Evolutionary conservation across 2,888 invertebrate species (phyloP), one percentile per base, ranked within the genome.

Genomic region (Amphipyra tragopoginis): DNA sequence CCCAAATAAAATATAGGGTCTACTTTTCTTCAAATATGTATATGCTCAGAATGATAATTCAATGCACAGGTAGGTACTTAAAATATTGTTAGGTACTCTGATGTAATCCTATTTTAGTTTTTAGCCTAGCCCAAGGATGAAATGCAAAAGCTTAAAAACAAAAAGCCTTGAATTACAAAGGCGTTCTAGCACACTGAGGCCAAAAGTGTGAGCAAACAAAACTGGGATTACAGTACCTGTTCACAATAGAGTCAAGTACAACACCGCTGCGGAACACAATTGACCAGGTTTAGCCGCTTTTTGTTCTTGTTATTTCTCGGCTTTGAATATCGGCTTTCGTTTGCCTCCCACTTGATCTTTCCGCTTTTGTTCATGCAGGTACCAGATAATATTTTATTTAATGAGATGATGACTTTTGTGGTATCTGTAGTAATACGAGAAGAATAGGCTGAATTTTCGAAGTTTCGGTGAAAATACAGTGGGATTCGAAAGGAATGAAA

Each of bases 341-440:
- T 26, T 48, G 44, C 26, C 40, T n/a, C 15, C 33, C 43, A 58
- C 36, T 59, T 54, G 45, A 44, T 62, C 40, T 55, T 39, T 47
- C 11, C 33, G 38, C 15, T 51, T n/a, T 57, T 62, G 47, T 62
- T 60, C 52, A 42, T 47, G 26, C 44, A 47, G 40, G 14, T n/a
- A 10, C 33, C 15, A 47, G 15, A 26, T 45, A 65, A 60, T 47
- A 53, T 60, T 59, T 63, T 59, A 59, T 55, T 52, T 45, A 29
- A 1, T 15, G n/a, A n/a, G n/a, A n/a, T n/a, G 11, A 11, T 63
- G 21, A 21, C 21, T 21, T 48, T 52, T 36, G 29, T 29, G 29
- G 5, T 29, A 5, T 29, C 29, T 29, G 29, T 29, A 5, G 2
- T 29, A 29, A 4, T 29, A 29, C 29, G 21, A 21, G 3, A 1